Evolutionary conservation across 2,888 invertebrate genomes (phyloP), one percentile per base, ranked within the genome.

Genomic region (Agrotis exclamationis): DNA sequence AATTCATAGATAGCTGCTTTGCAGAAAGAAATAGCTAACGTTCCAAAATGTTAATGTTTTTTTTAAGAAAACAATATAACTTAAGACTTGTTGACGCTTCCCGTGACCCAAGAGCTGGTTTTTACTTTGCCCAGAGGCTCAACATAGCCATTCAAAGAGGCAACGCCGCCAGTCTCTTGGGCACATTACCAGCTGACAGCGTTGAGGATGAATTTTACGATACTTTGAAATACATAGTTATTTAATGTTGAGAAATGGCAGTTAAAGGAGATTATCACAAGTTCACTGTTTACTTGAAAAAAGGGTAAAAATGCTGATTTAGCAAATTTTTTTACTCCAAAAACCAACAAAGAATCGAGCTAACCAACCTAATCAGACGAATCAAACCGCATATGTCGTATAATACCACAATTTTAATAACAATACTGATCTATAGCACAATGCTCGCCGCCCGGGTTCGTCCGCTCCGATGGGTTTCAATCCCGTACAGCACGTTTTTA

Each of bases 401-500:
- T 79, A 84, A 79, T 81, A 83, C 75, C 72, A 70, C 87, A 85
- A 90, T 91, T 91, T 91, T 89, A 91, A 92, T 92, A 92, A 92
- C 92, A 92, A 93, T 89, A 88, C 86, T 71, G 83, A 87, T 85
- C 83, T 74, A 76, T 66, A 80, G 67, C 69, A 93, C 93, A 93
- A 93, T 91, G 90, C 91, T 88, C 90, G 87, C 88, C 90, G 89
- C 90, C 88, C 90, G 91, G 88, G 88, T 88, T 86, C 84, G 87
- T 86, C 74, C 94, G 94, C 94, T 91, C 86, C 91, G 91, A 75
- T 93, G 94, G 63, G 54, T 92, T 94, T 94, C 94, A 94, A 94
- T 94, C 90, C 91, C 88, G 87, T 50, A 67, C 79, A 74, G 64
- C 71, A 81, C 88, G 87, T 88, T 90, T 90, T 88, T 87, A 84